These are phyloP conservation scores for Acanthaster planci DNA, from an alignment of 35 echinoderm and acorn worm genomes.

Conservation along the genomic window DNA sequence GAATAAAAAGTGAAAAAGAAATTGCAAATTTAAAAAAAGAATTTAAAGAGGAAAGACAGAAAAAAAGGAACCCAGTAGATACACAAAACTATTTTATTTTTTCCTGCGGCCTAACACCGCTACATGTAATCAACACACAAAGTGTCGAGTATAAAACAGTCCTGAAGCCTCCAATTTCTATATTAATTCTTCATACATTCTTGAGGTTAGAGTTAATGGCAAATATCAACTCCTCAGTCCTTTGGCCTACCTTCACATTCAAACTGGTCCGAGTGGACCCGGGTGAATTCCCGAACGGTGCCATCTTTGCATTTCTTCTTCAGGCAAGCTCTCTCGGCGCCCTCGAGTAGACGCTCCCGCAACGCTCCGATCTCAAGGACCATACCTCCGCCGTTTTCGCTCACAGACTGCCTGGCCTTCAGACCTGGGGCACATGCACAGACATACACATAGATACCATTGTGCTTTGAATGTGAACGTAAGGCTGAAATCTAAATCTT, in stretches of 20 bases:
- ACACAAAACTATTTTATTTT: no score
- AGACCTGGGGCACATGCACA: constrained; percentile 4
- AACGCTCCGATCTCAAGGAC: constrained; percentile 69
- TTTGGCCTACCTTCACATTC: constrained; percentile 61
- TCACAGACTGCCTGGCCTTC: constrained; percentile 35
- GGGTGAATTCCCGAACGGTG: constrained; percentile 74
- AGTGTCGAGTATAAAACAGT: no score
- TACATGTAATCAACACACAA: no score
- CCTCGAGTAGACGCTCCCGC: constrained; percentile 78
- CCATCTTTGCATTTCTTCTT: constrained; percentile 96
- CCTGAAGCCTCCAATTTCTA: no score
- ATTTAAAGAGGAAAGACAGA: no score
- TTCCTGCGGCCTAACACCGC: no score
- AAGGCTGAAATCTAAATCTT: no score
- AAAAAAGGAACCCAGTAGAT: no score
- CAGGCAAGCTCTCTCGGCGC: constrained; percentile 78
- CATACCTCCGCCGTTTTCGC: constrained; percentile 31
- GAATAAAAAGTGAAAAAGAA: no score
- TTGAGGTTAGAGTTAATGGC: no score
- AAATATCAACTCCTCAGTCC: not conserved
- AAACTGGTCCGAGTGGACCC: constrained; percentile 75
- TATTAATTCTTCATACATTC: no score
- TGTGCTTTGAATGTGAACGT: not conserved
- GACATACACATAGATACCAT: not conserved
- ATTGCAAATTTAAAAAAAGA: no score